phyloP scores from a whole-genome alignment of 2,113 vertebrate genomes.

The Protobothrops flavoviridis region DNA sequence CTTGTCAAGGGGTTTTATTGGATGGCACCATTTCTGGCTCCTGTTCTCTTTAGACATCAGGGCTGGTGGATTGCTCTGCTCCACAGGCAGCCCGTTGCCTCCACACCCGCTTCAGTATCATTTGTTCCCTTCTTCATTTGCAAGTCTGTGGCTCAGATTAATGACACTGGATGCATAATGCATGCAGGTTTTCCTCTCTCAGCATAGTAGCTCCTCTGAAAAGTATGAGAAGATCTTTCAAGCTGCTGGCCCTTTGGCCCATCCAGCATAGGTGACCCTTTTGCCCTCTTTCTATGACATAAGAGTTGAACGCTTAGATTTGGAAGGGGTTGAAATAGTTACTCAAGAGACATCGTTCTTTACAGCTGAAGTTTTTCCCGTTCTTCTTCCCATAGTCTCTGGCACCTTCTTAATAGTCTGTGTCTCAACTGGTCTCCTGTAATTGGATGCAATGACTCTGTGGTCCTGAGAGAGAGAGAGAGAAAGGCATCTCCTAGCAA shows the following conservation, averaged over 20 bases:
- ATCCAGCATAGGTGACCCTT: background rate
- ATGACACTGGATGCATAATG: background rate
- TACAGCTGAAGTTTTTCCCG: background rate
- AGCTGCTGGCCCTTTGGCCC: background rate
- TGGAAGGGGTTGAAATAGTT: background rate
- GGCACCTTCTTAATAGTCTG: background rate
- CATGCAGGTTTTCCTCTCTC: background rate
- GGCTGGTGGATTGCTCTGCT: background rate
- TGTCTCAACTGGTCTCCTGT: background rate
- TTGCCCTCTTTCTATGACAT: background rate
- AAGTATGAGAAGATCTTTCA: background rate
- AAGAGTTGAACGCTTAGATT: background rate
- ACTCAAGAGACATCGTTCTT: background rate
- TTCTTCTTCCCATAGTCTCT: background rate
- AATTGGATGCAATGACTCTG: background rate
- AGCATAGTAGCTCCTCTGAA: background rate
- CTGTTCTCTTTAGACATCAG: constrained; percentile 5
- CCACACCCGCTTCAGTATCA: background rate
- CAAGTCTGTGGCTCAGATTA: background rate
- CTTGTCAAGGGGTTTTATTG: background rate
- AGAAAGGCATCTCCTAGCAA: background rate
- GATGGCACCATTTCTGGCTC: background rate
- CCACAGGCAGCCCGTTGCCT: background rate
- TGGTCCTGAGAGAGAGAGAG: background rate
- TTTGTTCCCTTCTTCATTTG: background rate